A percentile compares a stretch with the other conserved stretches of the same genome.
phyloP scores from a whole-genome alignment of 1,140 invertebrate genomes.

The Hestina assimilis region DNA sequence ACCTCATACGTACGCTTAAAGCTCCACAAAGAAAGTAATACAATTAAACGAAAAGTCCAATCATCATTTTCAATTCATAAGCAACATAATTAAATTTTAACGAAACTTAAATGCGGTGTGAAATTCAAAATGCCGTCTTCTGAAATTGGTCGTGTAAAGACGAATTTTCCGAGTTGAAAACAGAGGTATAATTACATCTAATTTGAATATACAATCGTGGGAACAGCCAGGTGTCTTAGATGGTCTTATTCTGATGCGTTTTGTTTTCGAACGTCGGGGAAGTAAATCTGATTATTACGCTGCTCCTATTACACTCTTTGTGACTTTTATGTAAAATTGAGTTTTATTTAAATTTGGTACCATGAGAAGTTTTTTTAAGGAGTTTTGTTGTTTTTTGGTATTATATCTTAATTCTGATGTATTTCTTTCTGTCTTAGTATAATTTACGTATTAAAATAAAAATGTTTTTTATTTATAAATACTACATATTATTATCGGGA shows the following conservation, averaged over 20 bases:
- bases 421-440: too few relatives aligned
- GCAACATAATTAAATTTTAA: background rate
- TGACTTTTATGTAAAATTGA: background rate
- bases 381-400: background rate
- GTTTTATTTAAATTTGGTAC: too few relatives aligned
- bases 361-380: too few relatives aligned
- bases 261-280: slow-evolving; percentile 4
- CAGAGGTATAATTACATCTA: slow-evolving; percentile 29
- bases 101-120: background rate
- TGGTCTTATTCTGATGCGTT: slow-evolving; percentile 27
- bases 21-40: background rate
- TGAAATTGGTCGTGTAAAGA: slow-evolving; percentile 22
- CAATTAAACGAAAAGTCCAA: too few relatives aligned
- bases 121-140: slow-evolving; percentile 3
- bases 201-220: slow-evolving; percentile 34
- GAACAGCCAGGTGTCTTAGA: slow-evolving; percentile 21
- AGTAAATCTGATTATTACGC: slow-evolving; percentile 24
- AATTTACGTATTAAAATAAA: too few relatives aligned
- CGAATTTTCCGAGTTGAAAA: slow-evolving; percentile 24
- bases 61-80: background rate
- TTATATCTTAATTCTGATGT: too few relatives aligned
- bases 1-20: background rate
- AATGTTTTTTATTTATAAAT: too few relatives aligned
- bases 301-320: background rate
- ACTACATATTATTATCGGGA: too few relatives aligned